Percentiles rank a stretch among this genome's conserved stretches.
These are phyloP conservation scores for Tachina grossa DNA, from an alignment of 2,888 invertebrate species.

Conservation along the genomic window DNA sequence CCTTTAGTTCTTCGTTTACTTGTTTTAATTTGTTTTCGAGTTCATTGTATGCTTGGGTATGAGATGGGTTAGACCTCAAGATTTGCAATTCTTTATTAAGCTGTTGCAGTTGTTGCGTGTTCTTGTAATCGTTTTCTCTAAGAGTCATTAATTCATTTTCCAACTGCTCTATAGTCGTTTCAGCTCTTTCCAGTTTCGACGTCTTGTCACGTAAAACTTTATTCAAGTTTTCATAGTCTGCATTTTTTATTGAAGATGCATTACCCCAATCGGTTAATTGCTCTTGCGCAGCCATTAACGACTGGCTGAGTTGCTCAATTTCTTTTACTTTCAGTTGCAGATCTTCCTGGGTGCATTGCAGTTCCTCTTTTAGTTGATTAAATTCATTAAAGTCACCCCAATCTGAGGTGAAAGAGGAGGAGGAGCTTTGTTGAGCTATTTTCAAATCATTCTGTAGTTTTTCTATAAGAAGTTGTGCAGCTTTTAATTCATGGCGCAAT, in stretches of 20 bases:
- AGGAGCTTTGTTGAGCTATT: slow-evolving; percentile 43
- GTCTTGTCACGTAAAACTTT: slow-evolving; percentile 67
- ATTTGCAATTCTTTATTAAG: slow-evolving; percentile 83
- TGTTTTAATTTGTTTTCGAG: slow-evolving; percentile 80
- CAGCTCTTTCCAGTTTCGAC: slow-evolving; percentile 63
- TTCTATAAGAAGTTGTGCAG: slow-evolving; percentile 5
- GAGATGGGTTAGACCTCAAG: slow-evolving; percentile 75
- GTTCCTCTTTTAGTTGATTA: slow-evolving; percentile 56
- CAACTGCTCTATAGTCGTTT: slow-evolving; percentile 69
- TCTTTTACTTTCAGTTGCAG: slow-evolving; percentile 54
- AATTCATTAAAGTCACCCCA: slow-evolving; percentile 56
- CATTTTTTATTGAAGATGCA: slow-evolving; percentile 34
- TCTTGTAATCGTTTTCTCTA: slow-evolving; percentile 65
- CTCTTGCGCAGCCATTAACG: slow-evolving; percentile 60
- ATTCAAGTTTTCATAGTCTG: slow-evolving; percentile 63
- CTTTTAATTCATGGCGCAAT: slow-evolving; percentile 32
- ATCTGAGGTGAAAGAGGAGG: slow-evolving; percentile 35
- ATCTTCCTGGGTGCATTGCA: slow-evolving; percentile 59
- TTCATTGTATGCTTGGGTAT: slow-evolving; percentile 34
- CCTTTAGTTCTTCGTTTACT: slow-evolving; percentile 83
- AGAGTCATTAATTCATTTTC: slow-evolving; percentile 72
- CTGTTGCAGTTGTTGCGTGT: slow-evolving; percentile 58
- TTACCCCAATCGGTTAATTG: slow-evolving; percentile 67
- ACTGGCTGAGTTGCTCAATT: slow-evolving; percentile 59
- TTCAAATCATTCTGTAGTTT: slow-evolving; percentile 60